Base-by-base conservation (phyloP, 2,113 vertebrate genomes). In the Chlorocebus sabaeus region DNA sequence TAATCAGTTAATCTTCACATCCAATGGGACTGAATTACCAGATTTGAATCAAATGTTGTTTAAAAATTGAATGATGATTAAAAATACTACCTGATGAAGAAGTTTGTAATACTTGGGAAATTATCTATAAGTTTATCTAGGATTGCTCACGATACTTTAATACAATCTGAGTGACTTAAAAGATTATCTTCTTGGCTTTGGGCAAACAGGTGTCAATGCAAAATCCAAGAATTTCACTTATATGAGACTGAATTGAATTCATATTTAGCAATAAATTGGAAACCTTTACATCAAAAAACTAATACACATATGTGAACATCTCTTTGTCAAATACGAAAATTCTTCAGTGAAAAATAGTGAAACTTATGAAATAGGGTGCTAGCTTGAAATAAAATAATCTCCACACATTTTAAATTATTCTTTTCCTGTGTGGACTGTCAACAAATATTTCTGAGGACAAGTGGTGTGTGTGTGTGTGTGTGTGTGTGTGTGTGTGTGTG, bases 1-100 rank as follows among this genome's bases (percentile, higher is more conserved):
- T 11, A 89, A 50, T 87, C 38, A 86, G 22, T 81, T 45, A 59
- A 52, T 67, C 20, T 94, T 93, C 32, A 89, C 10, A 86, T 68
- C 23, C 30, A 50, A 59, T 43, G 30, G 27, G n/a, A 91, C 12
- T 50, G 12, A 89, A 81, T 61, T 81, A 61, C 52, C 11, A 50
- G 40, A 75, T 68, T 90, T n/a, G 32, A 97, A 76, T 55, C 7
- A 57, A 97, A 73, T 86, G 7, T 17, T 91, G 38, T 72, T 96
- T 75, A 70, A 87, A 88, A 86, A 86, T 55, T 57, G 38, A 82
- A 76, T 93, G 70, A 88, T 86, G 70, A 61, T 78, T 89, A 61
- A 93, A 83, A 64, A 3, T 68, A 48, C 4, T 57, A 93, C 9
- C 4, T 90, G 7, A 85, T 57, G 16, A 94, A 92, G 40, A 87